Evolutionary conservation across 1,140 invertebrate genomes (phyloP).

Genomic region (Spodoptera frugiperda): DNA sequence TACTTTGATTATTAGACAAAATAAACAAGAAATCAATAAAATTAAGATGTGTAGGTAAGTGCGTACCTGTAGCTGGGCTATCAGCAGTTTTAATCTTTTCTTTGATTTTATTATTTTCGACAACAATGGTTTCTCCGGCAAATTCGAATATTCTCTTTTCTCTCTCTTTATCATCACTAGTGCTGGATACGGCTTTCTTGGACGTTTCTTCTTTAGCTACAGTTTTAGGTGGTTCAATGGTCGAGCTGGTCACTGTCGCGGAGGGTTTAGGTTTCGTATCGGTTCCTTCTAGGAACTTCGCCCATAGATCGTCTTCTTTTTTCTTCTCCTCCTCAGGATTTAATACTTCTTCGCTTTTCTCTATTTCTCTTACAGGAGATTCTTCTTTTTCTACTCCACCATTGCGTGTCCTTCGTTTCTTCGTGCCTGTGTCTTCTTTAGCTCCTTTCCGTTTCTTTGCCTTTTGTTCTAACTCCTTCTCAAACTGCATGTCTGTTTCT

Average conservation of each 20-base stretch:
- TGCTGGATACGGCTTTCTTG: conserved; percentile 49
- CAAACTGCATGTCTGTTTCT: conserved; percentile 79
- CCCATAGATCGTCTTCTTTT: conserved; percentile 90
- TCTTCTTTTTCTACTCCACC: conserved; percentile 63
- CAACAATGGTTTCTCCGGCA: conserved; percentile 83
- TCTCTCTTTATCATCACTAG: conserved; percentile 66
- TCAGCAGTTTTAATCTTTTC: conserved; percentile 75
- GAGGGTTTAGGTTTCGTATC: conserved; percentile 84
- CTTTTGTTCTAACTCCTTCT: conserved; percentile 73
- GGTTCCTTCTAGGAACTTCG: conserved; percentile 91
- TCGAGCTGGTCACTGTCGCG: conserved; percentile 51
- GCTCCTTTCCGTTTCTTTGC: conserved; percentile 70
- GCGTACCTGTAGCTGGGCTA: conserved; percentile 63
- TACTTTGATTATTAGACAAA: too few relatives aligned
- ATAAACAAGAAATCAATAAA: too few relatives aligned
- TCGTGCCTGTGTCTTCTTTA: conserved; percentile 63
- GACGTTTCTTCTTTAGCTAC: conserved; percentile 49
- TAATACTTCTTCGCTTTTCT: conserved; percentile 53
- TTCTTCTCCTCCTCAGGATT: conserved; percentile 89
- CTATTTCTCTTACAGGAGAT: conserved; percentile 56
- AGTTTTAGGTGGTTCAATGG: conserved; percentile 6
- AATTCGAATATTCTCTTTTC: conserved; percentile 81
- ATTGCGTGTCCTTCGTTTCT: conserved; percentile 74
- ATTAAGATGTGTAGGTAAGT: background rate
- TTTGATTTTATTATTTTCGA: conserved; percentile 82